A percentile compares a stretch with the other conserved stretches of the same genome.
phyloP scores from a whole-genome alignment of 2,888 invertebrate genomes.

The Pheosia tremula region DNA sequence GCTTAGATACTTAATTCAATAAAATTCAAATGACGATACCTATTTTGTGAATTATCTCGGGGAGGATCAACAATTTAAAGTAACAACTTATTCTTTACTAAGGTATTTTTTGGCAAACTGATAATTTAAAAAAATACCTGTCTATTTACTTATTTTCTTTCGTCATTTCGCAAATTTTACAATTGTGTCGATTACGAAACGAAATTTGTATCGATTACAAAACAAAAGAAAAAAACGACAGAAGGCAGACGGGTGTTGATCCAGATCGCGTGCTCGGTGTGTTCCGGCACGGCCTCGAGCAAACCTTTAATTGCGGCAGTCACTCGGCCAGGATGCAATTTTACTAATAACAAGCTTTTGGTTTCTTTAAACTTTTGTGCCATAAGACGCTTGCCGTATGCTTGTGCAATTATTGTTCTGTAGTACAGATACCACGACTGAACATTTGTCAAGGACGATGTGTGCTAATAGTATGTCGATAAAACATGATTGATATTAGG shows the following conservation, averaged over 20 bases:
- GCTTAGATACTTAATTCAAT: too few relatives aligned
- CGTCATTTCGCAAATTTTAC: not conserved
- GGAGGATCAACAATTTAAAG: too few relatives aligned
- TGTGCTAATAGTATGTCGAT: too few relatives aligned
- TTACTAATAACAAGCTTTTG: constrained; percentile 61
- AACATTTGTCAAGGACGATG: too few relatives aligned
- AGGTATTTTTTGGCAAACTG: too few relatives aligned
- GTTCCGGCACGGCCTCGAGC: constrained; percentile 72
- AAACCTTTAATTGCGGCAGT: constrained; percentile 66
- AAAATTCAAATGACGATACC: too few relatives aligned
- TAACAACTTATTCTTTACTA: too few relatives aligned
- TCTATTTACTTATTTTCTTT: too few relatives aligned
- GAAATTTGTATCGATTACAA: constrained; percentile 16
- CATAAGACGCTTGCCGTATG: constrained; percentile 58
- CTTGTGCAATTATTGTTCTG: constrained; percentile 15
- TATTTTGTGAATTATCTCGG: too few relatives aligned
- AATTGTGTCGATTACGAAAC: constrained; percentile 8
- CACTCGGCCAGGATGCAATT: constrained; percentile 64
- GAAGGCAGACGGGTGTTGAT: constrained; percentile 65
- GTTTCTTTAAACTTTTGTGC: constrained; percentile 31
- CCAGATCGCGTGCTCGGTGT: constrained; percentile 74
- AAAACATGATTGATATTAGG: too few relatives aligned
- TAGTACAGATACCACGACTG: not conserved
- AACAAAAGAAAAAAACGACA: constrained; percentile 53
- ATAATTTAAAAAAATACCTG: too few relatives aligned